Evolutionary conservation across 2,113 vertebrate genomes (phyloP).

Genomic region (Todiramphus saurophagus): DNA sequence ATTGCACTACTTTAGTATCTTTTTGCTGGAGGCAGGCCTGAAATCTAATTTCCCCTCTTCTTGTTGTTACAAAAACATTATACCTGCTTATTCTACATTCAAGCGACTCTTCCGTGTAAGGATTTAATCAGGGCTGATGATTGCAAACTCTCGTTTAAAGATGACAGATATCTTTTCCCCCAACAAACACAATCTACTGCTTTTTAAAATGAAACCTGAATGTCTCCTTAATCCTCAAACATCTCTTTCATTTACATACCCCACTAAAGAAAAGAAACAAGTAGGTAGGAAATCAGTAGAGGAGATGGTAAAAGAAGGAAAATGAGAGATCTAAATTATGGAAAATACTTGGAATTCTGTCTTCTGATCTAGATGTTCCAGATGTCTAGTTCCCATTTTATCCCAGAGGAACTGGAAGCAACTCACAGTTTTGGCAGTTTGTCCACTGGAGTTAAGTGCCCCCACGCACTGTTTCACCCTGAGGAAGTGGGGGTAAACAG

Average conservation of each 20-base stretch:
- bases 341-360: neutral
- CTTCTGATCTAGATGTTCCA: neutral
- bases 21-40: neutral
- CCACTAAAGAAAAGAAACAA: neutral
- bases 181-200: neutral
- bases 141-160: neutral
- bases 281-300: neutral
- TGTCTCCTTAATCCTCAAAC: neutral
- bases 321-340: neutral
- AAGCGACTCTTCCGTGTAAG: neutral
- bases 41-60: neutral
- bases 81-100: neutral
- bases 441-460: neutral
- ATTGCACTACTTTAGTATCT: neutral
- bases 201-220: neutral
- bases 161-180: neutral
- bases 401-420: neutral
- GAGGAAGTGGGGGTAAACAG: neutral
- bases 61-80: neutral
- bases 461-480: neutral
- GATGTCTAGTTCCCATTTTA: neutral
- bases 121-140: neutral
- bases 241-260: neutral
- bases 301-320: neutral
- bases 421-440: neutral